Evolutionary conservation across 2,797 vertebrate genomes (phyloP).

Genomic region (Sitta carolinensis): DNA sequence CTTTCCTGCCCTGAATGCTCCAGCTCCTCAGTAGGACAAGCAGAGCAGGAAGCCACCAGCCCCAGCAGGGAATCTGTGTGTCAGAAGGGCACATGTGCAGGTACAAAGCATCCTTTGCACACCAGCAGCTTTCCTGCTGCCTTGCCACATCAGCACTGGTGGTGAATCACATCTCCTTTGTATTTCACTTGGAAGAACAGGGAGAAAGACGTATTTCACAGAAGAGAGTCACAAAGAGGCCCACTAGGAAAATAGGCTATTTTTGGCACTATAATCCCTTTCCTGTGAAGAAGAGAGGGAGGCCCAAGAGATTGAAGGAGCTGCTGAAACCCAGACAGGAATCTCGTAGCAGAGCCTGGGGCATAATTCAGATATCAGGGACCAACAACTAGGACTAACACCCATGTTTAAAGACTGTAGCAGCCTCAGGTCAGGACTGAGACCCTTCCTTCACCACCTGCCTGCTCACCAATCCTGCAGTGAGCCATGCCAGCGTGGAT

Average conservation of each 20-base stretch:
- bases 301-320: background rate
- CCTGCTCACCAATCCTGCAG: background rate
- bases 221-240: conserved; percentile 9
- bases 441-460: background rate
- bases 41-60: background rate
- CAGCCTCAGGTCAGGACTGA: background rate
- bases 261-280: background rate
- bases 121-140: background rate
- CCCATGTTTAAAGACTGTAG: background rate
- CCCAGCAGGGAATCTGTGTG: background rate
- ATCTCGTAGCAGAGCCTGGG: background rate
- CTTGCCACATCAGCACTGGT: background rate
- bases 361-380: background rate
- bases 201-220: background rate
- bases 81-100: background rate
- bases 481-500: background rate
- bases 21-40: background rate
- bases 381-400: background rate
- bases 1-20: background rate
- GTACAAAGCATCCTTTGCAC: background rate
- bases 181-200: background rate
- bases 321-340: background rate
- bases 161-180: conserved; percentile 17
- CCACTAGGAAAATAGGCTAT: background rate
- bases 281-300: background rate